Evolutionary conservation across 2,113 vertebrate genomes (phyloP), one percentile per base, ranked within the genome.

Genomic region (Balaeniceps rex): DNA sequence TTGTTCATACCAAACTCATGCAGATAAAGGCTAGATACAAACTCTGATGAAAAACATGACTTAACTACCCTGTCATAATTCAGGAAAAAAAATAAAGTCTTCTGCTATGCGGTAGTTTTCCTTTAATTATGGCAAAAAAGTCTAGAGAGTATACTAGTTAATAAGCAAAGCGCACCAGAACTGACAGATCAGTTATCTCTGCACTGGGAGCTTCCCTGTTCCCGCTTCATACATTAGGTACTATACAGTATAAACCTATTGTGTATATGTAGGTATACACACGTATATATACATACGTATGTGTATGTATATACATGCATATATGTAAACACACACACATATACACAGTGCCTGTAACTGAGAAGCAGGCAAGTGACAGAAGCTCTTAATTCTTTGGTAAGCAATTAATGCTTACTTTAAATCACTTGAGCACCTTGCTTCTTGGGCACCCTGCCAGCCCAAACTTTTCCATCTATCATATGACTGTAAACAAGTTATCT

Each of bases 251-350:
- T 18, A 71, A 82, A 42, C 9, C 11, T 29, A 14, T 1, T 40
- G 40, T 24, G 18, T 47, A 29, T 7, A 15, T n/a, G 31, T 54
- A 69, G 36, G 26, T 33, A 61, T 7, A 58, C 19, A 40, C 17
- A 34, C 13, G 28, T 0, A 34, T 19, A 24, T 6, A 24, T 6
- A 58, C 4, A n/a, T 6, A 29, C 24, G 13, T 51, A 13, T 3
- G 6, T 0, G 0, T 31, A 14, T 11, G 25, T 13, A 15, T 14
- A 54, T 4, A 49, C 7, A 15, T 6, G 10, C 10, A n/a, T 11
- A 18, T 31, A 58, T 55, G 44, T 44, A 69, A 87, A 80, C 21
- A 77, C 16, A 34, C 44, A 42, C 11, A 33, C 15, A 46, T 5
- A 64, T 6, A 25, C 11, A 18, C 26, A 40, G 16, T 4, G 42